Evolutionary conservation across 2,888 invertebrate species (phyloP), one percentile per base, ranked within the genome.

Genomic region (Chloroclysta siterata): DNA sequence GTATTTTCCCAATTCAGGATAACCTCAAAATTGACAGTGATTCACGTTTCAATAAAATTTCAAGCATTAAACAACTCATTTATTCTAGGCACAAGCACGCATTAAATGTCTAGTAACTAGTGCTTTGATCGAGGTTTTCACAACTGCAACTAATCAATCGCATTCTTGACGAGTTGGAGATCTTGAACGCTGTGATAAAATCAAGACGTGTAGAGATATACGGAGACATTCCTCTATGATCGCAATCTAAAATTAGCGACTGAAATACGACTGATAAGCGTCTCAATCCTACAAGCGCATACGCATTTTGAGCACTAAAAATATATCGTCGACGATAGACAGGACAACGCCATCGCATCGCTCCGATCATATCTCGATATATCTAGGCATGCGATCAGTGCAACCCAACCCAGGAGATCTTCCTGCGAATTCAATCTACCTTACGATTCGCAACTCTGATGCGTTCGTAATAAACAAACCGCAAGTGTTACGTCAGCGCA

Each of bases 221-320:
- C 54, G 55, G 72, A 72, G 63, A 66, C 75, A 80, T 83, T 77
- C 75, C 75, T 73, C 67, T 70, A 76, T 74, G 72, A 78, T 76
- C 74, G 71, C 75, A 75, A 74, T 80, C 79, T 83, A 80, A 83
- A 87, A 81, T 83, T 83, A 83, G 82, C 82, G 66, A 77, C 68
- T 79, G 80, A 80, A 78, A 79, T 72, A 71, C 70, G 68, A 66
- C 75, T 79, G 84, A 86, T 84, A 83, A 81, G 73, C 70, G 79
- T 84, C 83, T 74, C 71, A 71, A 84, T 84, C 83, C 77, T 68
- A 59, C 63, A 69, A 67, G 65, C 59, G 71, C 79, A 81, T 79
- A 79, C 74, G 76, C 72, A 83, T 82, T 72, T 79, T 78, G 78
- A 72, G 76, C 74, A 78, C 77, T 81, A 76, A 84, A 84, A 83